Evolutionary conservation across 2,888 invertebrate genomes (phyloP).

Genomic region (Brenthis hecate): DNA sequence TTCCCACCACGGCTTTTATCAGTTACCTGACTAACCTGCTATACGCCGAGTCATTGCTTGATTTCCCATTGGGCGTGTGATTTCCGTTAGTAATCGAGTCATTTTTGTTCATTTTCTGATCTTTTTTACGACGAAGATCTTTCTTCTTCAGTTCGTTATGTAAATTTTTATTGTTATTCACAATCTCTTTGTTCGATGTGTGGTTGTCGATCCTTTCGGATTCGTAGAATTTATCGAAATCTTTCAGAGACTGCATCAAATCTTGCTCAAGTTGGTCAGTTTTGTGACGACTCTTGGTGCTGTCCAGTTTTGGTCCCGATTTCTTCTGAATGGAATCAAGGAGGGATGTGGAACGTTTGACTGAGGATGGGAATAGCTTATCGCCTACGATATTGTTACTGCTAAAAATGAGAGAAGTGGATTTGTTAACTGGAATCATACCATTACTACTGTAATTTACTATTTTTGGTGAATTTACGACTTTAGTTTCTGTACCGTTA

Average conservation of each 20-base stretch:
- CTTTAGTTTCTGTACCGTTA: constrained; percentile 63
- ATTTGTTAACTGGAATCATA: constrained; percentile 75
- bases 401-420: constrained; percentile 82
- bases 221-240: constrained; percentile 77
- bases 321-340: constrained; percentile 80
- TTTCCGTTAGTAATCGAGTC: constrained; percentile 64
- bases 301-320: constrained; percentile 57
- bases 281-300: constrained; percentile 69
- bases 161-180: constrained; percentile 48
- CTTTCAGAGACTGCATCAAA: constrained; percentile 77
- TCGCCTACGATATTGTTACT: constrained; percentile 75
- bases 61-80: constrained; percentile 66
- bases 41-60: constrained; percentile 88
- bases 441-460: constrained; percentile 55
- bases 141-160: constrained; percentile 61
- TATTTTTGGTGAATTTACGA: constrained; percentile 64
- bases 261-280: constrained; percentile 75
- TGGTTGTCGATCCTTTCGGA: constrained; percentile 62
- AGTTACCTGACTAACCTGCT: constrained; percentile 87
- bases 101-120: constrained; percentile 63
- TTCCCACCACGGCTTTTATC: constrained; percentile 20
- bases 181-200: constrained; percentile 55
- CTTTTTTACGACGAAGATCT: constrained; percentile 57
- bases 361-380: constrained; percentile 75
- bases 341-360: constrained; percentile 82